Base-by-base conservation (phyloP, 2,888 invertebrate species). In the Agrotis ipsilon region DNA sequence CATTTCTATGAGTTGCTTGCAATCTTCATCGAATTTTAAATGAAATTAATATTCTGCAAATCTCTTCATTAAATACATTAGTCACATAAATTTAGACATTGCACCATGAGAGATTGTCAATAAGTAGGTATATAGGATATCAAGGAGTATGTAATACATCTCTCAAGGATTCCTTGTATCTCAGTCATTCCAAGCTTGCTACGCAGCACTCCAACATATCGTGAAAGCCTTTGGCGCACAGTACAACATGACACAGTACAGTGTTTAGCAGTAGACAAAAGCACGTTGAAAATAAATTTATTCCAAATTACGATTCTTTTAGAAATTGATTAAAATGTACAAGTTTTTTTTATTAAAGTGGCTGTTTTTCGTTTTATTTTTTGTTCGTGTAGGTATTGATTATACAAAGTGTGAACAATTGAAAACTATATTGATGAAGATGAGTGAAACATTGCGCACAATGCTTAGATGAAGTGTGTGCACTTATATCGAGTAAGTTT, bases 231-330 rank as follows among this genome's bases (percentile, higher is more conserved):
- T 59, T 59, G 43, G 61, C 82, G 74, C 80, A 89, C 87, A 81
- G 80, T 78, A 88, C 87, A 80, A 89, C 83, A 90, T 86, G 87
- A 82, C 86, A 88, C 86, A 86, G 68, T 65, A 81, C 60, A 78
- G 75, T 78, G 84, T 82, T 85, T 86, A 91, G 91, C 92, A 68
- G 78, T 83, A 86, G 84, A 90, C 89, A 89, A 87, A 93, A 93
- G 92, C 91, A 82, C 85, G 76, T 81, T 78, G 74, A 87, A 48
- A 32, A 69, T 24, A 61, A 32, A 19, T 24, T 46, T 32, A 14
- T 60, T 51, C 4, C 19, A 43, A 73, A 60, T 57, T 39, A 0
- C 3, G 32, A 19, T 46, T 70, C 43, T 46, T 4, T 39, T 16
- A 39, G 19, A 57, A 18, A 11, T 39, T 32, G 7, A 32, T 9